Evolutionary conservation across 2,113 vertebrate species (phyloP), one percentile per base, ranked within the genome.

Genomic region (Nanorana parkeri): DNA sequence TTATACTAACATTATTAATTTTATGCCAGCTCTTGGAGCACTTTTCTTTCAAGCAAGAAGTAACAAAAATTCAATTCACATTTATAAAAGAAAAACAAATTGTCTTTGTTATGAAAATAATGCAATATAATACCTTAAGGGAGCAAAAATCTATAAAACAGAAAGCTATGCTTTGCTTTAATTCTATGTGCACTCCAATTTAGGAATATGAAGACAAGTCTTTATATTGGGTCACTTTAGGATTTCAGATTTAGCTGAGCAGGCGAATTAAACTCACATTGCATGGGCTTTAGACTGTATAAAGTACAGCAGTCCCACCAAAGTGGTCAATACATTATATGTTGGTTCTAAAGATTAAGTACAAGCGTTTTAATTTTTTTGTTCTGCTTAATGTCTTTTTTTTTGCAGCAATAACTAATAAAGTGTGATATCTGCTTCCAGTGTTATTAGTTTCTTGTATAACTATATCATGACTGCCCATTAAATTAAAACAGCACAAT

Each of bases 401-500:
- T 23, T 29, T 71, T 41, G 10, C 7, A 4, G 24, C 54, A 71
- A 55, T 11, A 2, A 55, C 21, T 55, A 72, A 56, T 76, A 26
- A 6, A 21, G 17, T 20, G 13, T 63, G 15, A 47, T 36, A 41
- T 24, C 55, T 36, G 55, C 20, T 29, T 16, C 5, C 0, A 0
- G 6, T 19, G 73, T 60, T 61, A 20, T 61, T 60, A 21, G 72
- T 76, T 21, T 76, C 60, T 63, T 11, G 6, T 61, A 63, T 5
- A 63, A 7, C 20, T 23, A 23, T 61, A 60, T 41, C 56, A 76
- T 76, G n/a, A 47, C 73, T 76, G 28, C 24, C n/a, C 29, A 61
- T 75, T 61, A 47, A 11, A 76, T 61, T 63, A 63, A 23, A 60
- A 76, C 6, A 0, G 28, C 28, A 76, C 29, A 76, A 76, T 41